Conservation (phyloP, 2,797 vertebrate species). For the Anabacerthia variegaticeps region DNA sequence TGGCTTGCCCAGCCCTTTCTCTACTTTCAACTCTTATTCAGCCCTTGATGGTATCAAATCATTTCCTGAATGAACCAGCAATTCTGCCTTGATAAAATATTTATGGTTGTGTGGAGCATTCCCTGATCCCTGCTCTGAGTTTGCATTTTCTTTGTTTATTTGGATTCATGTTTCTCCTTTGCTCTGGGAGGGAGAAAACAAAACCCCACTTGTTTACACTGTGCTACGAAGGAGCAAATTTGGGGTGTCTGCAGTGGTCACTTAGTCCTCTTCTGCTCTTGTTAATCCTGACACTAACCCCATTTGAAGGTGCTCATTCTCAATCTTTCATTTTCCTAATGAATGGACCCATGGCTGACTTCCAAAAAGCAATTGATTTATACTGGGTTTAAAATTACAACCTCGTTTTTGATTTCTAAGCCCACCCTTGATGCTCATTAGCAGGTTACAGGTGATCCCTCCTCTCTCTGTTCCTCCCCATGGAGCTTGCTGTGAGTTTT, state of each 20-base stretch:
- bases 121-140: slow-evolving; percentile 62
- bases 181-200: background rate
- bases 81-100: slow-evolving; percentile 67
- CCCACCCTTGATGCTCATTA: background rate
- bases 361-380: background rate
- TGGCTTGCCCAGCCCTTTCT: slow-evolving; percentile 15
- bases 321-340: background rate
- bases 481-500: background rate
- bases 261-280: background rate
- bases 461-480: background rate
- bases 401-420: background rate
- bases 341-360: background rate
- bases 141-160: background rate
- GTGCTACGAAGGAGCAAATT: background rate
- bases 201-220: background rate
- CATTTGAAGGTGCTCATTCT: background rate
- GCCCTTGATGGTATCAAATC: slow-evolving; percentile 64
- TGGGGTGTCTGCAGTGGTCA: background rate
- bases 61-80: slow-evolving; percentile 74
- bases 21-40: slow-evolving; percentile 40
- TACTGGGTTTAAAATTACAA: background rate
- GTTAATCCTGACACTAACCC: background rate
- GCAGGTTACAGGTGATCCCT: background rate
- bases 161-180: background rate
- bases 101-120: slow-evolving; percentile 61